Conservation (phyloP, 1,140 invertebrate genomes). For the Cardiocondyla obscurior region DNA sequence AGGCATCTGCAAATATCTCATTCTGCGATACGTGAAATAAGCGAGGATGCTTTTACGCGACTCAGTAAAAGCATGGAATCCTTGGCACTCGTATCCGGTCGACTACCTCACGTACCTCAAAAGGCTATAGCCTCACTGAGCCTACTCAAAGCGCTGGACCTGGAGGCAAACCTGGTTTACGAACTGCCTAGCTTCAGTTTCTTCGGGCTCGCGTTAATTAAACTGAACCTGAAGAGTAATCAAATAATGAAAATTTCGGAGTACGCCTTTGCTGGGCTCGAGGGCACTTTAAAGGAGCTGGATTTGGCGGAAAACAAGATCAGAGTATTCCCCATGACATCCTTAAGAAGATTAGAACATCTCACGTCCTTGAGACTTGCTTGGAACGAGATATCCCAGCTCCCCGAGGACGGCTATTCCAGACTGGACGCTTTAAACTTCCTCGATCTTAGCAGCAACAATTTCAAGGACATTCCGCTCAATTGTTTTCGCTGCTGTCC, state of each 20-base stretch:
- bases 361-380: slow-evolving; percentile 90
- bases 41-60: slow-evolving; percentile 89
- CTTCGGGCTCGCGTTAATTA: slow-evolving; percentile 91
- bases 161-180: slow-evolving; percentile 93
- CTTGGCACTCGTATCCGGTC: slow-evolving; percentile 92
- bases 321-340: slow-evolving; percentile 90
- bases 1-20: slow-evolving; percentile 93
- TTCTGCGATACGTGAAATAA: slow-evolving; percentile 89
- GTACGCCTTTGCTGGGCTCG: slow-evolving; percentile 92
- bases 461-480: slow-evolving; percentile 89
- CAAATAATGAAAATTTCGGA: slow-evolving; percentile 90
- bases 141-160: slow-evolving; percentile 90
- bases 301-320: slow-evolving; percentile 94
- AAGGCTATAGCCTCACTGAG: slow-evolving; percentile 91
- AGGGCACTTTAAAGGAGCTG: slow-evolving; percentile 91
- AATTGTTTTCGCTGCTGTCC: slow-evolving; percentile 92
- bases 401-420: slow-evolving; percentile 89
- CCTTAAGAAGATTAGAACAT: slow-evolving; percentile 90
- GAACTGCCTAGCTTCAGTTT: slow-evolving; percentile 94
- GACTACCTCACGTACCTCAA: slow-evolving; percentile 91
- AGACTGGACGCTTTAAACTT: slow-evolving; percentile 89
- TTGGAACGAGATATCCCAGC: slow-evolving; percentile 91
- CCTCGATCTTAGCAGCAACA: slow-evolving; percentile 94
- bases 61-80: slow-evolving; percentile 91
- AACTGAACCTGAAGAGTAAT: slow-evolving; percentile 93